Evolutionary conservation across 2,888 invertebrate genomes (phyloP).

Genomic region (Bellardia bayeri): DNA sequence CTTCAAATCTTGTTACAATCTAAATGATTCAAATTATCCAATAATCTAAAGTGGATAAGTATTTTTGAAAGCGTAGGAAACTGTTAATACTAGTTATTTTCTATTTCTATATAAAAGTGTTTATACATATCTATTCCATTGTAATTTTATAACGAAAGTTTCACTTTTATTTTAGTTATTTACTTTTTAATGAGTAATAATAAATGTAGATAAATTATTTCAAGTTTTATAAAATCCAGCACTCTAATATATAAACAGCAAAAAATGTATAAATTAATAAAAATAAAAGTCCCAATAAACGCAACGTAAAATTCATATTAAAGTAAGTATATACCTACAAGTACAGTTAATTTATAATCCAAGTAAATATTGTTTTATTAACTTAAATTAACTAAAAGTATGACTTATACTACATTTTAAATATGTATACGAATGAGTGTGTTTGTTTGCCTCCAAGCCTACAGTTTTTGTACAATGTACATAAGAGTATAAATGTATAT

Average conservation of each 20-base stretch:
- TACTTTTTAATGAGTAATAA: background rate
- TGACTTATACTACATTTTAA: constrained; percentile 35
- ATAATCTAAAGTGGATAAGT: too few relatives aligned
- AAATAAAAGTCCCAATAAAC: constrained; percentile 25
- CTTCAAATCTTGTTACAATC: too few relatives aligned
- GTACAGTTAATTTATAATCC: constrained; percentile 51
- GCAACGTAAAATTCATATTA: constrained; percentile 8
- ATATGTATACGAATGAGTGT: background rate
- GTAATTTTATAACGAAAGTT: constrained; percentile 16
- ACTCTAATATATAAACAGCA: constrained; percentile 19
- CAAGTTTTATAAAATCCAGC: constrained; percentile 34
- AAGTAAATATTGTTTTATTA: constrained; percentile 68
- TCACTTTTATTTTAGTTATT: constrained; percentile 36
- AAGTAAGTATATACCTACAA: background rate
- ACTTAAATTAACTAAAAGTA: constrained; percentile 71
- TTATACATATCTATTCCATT: background rate
- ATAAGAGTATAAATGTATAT: background rate
- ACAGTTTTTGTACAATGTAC: background rate
- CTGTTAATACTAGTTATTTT: too few relatives aligned
- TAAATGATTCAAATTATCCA: too few relatives aligned
- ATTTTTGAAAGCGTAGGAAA: too few relatives aligned
- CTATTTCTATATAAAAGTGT: background rate
- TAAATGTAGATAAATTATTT: constrained; percentile 20
- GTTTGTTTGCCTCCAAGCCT: background rate
- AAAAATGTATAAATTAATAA: background rate